phyloP scores from a whole-genome alignment of 2,113 vertebrate species.

The Trogon melanurus region DNA sequence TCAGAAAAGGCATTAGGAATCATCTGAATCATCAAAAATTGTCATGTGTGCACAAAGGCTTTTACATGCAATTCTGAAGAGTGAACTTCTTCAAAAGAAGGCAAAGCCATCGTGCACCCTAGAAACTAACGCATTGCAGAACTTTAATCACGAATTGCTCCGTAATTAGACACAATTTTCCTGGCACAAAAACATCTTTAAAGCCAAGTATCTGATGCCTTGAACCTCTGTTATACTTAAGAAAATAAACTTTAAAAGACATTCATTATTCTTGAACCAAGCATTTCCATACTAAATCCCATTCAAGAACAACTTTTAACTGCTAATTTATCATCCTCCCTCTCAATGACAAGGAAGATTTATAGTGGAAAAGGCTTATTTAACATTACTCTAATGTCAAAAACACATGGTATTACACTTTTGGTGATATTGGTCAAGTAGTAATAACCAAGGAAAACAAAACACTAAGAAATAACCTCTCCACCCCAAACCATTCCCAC shows the following conservation, averaged over 20 bases:
- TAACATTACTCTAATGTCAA: constrained; percentile 9
- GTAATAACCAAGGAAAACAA: constrained; percentile 18
- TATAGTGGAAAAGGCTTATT: constrained; percentile 58
- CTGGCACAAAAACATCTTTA: neutral
- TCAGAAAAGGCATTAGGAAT: neutral
- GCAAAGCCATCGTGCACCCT: neutral
- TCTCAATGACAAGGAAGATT: constrained; percentile 37
- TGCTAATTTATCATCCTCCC: constrained; percentile 59
- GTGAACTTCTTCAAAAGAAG: neutral
- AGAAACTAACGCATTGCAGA: neutral
- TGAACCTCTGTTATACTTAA: constrained; percentile 15
- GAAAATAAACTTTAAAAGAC: constrained; percentile 49
- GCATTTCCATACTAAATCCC: constrained; percentile 31
- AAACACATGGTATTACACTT: constrained; percentile 36
- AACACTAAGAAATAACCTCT: neutral
- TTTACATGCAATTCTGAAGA: neutral
- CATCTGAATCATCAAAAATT: neutral
- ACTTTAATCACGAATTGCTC: neutral
- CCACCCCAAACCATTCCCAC: neutral
- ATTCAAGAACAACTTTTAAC: constrained; percentile 53
- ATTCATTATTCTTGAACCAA: constrained; percentile 40
- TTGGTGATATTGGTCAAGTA: neutral
- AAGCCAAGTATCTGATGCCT: constrained; percentile 24
- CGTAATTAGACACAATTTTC: neutral
- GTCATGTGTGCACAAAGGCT: neutral